Evolutionary conservation across 2,888 invertebrate genomes (phyloP).

Genomic region (Caenorhabditis sulstoni): DNA sequence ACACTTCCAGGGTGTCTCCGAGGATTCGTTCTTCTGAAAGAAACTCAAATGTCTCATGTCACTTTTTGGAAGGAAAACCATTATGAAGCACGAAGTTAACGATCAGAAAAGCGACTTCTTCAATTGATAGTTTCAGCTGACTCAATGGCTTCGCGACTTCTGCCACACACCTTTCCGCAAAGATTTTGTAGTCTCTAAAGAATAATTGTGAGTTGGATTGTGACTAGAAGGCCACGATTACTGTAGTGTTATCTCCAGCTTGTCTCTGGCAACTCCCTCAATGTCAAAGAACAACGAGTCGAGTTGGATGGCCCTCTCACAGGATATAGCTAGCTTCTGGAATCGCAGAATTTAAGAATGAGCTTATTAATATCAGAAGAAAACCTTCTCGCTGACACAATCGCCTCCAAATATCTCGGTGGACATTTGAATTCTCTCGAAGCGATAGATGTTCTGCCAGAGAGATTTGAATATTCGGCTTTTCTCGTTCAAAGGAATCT

Average conservation of each 20-base stretch:
- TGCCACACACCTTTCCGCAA: constrained; percentile 43
- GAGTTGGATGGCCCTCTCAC: constrained; percentile 43
- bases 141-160: constrained; percentile 52
- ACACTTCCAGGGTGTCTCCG: constrained; percentile 37
- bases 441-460: constrained; percentile 53
- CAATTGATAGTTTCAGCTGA: constrained; percentile 38
- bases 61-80: constrained; percentile 9
- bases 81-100: constrained; percentile 48
- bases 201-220: background rate
- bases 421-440: constrained; percentile 56
- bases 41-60: background rate
- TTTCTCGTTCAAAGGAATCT: constrained; percentile 37
- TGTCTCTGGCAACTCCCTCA: constrained; percentile 39
- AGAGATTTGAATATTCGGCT: constrained; percentile 47
- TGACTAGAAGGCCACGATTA: constrained; percentile 31
- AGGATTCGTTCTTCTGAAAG: constrained; percentile 48
- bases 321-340: constrained; percentile 48
- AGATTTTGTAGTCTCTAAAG: constrained; percentile 51
- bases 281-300: constrained; percentile 50
- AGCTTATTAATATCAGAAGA: background rate
- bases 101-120: constrained; percentile 46
- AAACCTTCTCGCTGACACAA: constrained; percentile 48
- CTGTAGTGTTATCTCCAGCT: constrained; percentile 45
- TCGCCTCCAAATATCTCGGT: constrained; percentile 47
- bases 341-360: background rate